Base-by-base conservation (phyloP, 2,888 invertebrate genomes). In the Synanthedon tipuliformis region DNA sequence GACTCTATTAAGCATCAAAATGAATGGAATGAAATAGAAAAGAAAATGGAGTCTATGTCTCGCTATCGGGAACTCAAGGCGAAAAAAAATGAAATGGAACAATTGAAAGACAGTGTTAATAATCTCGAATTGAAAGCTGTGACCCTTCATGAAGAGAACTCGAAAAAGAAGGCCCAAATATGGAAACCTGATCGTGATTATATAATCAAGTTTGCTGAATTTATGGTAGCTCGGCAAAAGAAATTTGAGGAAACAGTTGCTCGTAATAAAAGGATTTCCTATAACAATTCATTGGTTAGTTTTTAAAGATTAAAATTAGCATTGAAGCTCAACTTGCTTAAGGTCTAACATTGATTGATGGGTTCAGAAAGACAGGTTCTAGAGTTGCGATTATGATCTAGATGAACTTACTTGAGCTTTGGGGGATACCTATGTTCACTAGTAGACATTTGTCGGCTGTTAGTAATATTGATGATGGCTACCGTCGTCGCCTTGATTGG, bases 1-100 rank as follows among this genome's bases (percentile, higher is more conserved):
- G 75, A 75, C 10, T 73, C 73, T 59, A 74, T 71, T 50, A 81
- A 75, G 60, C 81, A 82, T 58, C 80, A 85, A 60, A 61, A 69
- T 1, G 53, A 78, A 13, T 84, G 86, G 85, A 18, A 66, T 40
- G 59, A 66, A 52, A 65, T 72, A 53, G 81, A 83, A 61, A 64
- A 57, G 40, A 66, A 75, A 62, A 82, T 71, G 57, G 81, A 85
- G 64, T 80, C 69, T 55, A 69, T 83, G 53, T 75, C 75, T 40
- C 71, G 67, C 52, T 75, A 83, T n/a, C 69, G 79, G 61, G 71
- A 69, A 51, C 63, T 73, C 55, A 56, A 76, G 0, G 56, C 70
- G 53, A 61, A 61, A 12, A 65, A 59, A 56, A 68, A 71, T 53
- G 69, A 61, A 56, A 58, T 57, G 13, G 54, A 73, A 53, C 52